Percentiles rank a stretch among this genome's conserved stretches.
phyloP scores from a whole-genome alignment of 2,113 vertebrate genomes.

The Bothrops jararaca region DNA sequence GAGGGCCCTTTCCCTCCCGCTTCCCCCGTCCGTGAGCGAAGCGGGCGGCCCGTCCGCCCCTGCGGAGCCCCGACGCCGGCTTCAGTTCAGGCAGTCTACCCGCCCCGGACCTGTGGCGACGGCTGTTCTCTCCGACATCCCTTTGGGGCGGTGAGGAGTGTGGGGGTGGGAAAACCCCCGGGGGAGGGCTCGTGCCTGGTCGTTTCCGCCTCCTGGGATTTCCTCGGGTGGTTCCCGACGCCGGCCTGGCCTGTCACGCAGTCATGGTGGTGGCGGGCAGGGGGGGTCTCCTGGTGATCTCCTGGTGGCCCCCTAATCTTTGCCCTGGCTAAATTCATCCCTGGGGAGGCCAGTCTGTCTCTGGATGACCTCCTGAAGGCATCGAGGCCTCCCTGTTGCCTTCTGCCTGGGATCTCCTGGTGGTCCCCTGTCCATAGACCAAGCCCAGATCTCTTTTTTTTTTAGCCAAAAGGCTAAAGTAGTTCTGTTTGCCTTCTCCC shows the following conservation, averaged over 20 bases:
- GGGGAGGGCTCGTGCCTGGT: no score
- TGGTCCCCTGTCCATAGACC: background rate
- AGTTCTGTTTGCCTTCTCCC: no score
- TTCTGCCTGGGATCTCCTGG: no score
- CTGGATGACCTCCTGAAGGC: no score
- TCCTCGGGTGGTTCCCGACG: background rate
- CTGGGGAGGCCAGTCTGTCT: background rate
- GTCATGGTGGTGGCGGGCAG: background rate
- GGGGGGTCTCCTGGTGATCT: background rate
- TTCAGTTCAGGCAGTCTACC: background rate
- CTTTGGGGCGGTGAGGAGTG: background rate
- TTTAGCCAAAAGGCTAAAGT: no score
- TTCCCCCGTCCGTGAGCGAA: background rate
- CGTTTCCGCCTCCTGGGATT: background rate
- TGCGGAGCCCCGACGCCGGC: background rate
- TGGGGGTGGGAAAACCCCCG: no score
- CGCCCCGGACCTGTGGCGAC: background rate
- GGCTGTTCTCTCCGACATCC: background rate
- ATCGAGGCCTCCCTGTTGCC: no score
- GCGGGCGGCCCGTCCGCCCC: background rate
- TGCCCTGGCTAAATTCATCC: background rate
- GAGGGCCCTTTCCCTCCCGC: no score
- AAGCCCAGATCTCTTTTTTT: no score
- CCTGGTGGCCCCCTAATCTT: background rate
- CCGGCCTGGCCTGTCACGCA: background rate